Evolutionary conservation across 1,140 invertebrate species (phyloP).

Genomic region (Formica selysi): DNA sequence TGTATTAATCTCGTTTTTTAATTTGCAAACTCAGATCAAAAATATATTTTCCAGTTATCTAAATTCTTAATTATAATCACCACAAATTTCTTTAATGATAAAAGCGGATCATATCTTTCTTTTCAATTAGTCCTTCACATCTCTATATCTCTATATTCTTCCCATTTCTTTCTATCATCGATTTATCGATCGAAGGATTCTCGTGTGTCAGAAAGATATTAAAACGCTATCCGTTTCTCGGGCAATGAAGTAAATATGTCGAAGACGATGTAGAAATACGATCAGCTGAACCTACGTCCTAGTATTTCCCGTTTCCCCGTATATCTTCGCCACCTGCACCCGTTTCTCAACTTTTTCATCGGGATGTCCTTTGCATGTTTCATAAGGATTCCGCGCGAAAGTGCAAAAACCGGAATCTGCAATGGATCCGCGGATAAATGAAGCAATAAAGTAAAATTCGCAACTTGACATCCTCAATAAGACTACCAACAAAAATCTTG

Average conservation of each 20-base stretch:
- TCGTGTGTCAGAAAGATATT: constrained; percentile 61
- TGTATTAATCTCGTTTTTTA: not conserved
- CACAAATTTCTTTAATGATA: not conserved
- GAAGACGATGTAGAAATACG: constrained; percentile 71
- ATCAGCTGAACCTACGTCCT: constrained; percentile 70
- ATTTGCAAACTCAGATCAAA: not conserved
- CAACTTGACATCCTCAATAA: not conserved
- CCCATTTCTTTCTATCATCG: not conserved
- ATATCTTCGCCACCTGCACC: constrained; percentile 76
- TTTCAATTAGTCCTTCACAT: constrained; percentile 12
- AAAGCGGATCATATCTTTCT: not conserved
- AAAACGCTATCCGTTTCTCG: constrained; percentile 61
- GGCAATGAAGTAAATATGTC: constrained; percentile 63
- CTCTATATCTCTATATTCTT: not conserved
- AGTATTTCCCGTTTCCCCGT: constrained; percentile 76
- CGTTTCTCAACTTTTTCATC: constrained; percentile 78
- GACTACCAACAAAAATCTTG: constrained; percentile 5
- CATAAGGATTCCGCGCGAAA: constrained; percentile 72
- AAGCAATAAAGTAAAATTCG: constrained; percentile 64
- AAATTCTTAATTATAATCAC: not conserved
- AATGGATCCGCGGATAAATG: constrained; percentile 69
- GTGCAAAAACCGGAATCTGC: constrained; percentile 73
- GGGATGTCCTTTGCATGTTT: constrained; percentile 74
- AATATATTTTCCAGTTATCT: not conserved
- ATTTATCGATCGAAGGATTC: constrained; percentile 26